Evolutionary conservation across 1,140 invertebrate species (phyloP).

Genomic region (Cephus cinctus): DNA sequence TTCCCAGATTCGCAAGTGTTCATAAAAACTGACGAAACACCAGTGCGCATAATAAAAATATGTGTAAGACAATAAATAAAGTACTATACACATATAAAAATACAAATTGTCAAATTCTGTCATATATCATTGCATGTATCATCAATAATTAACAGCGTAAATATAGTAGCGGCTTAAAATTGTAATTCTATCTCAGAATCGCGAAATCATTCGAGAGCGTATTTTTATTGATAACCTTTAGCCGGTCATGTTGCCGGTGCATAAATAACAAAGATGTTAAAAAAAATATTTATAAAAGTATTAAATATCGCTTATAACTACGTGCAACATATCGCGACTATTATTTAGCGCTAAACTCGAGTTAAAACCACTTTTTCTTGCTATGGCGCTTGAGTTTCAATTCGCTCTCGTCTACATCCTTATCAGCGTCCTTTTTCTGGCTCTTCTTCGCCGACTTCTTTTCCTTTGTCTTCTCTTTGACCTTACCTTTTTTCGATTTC

Average conservation of each 20-base stretch:
- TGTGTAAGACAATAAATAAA: constrained; percentile 15
- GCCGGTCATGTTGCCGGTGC: not conserved
- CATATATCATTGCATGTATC: too few relatives aligned
- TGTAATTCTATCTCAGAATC: too few relatives aligned
- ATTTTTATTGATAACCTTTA: too few relatives aligned
- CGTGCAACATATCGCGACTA: constrained; percentile 10
- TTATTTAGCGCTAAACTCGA: constrained; percentile 18
- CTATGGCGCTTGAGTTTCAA: constrained; percentile 46
- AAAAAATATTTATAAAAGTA: constrained; percentile 38
- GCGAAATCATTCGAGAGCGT: too few relatives aligned
- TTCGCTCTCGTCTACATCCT: constrained; percentile 52
- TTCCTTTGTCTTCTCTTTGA: constrained; percentile 45
- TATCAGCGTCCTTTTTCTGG: constrained; percentile 51
- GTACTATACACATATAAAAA: constrained; percentile 14
- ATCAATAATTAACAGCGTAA: too few relatives aligned
- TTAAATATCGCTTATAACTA: constrained; percentile 24
- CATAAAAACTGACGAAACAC: constrained; percentile 27
- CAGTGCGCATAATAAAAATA: constrained; percentile 43
- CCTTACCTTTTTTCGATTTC: constrained; percentile 44
- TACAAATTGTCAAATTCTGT: constrained; percentile 13
- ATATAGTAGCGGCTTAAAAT: too few relatives aligned
- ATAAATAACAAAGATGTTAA: constrained; percentile 4
- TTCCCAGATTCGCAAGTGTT: constrained; percentile 22
- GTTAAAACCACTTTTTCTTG: constrained; percentile 53
- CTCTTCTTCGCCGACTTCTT: constrained; percentile 42